Conservation (phyloP, 2,888 invertebrate species). For the Epinotia demarniana region DNA sequence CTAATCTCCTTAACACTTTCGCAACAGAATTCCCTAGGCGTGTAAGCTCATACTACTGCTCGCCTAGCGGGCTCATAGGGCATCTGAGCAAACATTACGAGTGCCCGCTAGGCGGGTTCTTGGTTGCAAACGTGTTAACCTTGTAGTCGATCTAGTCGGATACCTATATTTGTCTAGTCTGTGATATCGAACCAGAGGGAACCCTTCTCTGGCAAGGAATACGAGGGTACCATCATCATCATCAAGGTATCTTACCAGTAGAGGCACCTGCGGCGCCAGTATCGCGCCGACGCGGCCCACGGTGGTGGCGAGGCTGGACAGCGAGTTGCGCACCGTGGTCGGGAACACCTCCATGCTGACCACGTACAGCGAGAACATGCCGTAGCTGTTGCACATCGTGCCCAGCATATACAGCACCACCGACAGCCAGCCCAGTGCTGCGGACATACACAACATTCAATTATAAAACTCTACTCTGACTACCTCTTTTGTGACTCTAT, state of each 20-base stretch:
- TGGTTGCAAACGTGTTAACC: too few species aligned
- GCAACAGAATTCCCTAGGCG: too few species aligned
- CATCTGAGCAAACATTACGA: too few species aligned
- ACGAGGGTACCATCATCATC: too few species aligned
- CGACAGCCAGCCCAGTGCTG: slow-evolving; percentile 76
- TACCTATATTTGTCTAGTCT: too few species aligned
- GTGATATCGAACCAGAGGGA: too few species aligned
- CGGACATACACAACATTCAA: slow-evolving; percentile 23
- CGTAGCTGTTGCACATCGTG: slow-evolving; percentile 87
- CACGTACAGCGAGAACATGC: slow-evolving; percentile 86
- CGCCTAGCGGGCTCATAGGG: too few species aligned
- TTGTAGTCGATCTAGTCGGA: too few species aligned
- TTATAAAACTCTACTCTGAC: neutral
- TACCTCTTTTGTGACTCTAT: neutral
- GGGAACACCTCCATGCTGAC: slow-evolving; percentile 89
- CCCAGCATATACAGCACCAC: slow-evolving; percentile 84
- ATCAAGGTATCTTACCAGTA: slow-evolving; percentile 78
- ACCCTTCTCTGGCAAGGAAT: too few species aligned
- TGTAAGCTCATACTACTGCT: too few species aligned
- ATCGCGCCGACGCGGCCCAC: slow-evolving; percentile 87
- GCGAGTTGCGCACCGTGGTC: slow-evolving; percentile 86
- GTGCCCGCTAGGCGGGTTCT: too few species aligned
- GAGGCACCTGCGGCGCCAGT: slow-evolving; percentile 87
- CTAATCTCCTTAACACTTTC: too few species aligned
- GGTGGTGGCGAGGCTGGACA: slow-evolving; percentile 87